Conservation (phyloP, 1,140 invertebrate species). For the Euura saliciscinereae region DNA sequence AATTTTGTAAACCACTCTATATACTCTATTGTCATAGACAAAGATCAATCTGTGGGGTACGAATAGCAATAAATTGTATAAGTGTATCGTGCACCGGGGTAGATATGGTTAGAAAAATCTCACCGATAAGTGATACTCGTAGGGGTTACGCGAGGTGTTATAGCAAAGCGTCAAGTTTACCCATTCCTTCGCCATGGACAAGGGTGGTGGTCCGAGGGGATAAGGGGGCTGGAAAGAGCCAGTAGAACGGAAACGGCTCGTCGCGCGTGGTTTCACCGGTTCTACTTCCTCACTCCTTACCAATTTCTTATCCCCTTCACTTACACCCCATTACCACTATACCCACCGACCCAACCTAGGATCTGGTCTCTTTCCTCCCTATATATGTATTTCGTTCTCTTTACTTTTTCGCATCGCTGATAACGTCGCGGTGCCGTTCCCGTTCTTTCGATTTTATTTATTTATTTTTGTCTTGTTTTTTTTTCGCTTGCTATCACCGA, state of each 20-base stretch:
- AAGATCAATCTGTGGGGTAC: too few species aligned
- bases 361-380: too few species aligned
- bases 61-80: too few species aligned
- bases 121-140: background rate
- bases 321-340: background rate
- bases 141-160: background rate
- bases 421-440: too few species aligned
- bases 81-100: background rate
- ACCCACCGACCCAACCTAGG: background rate
- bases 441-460: too few species aligned
- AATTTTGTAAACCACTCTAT: too few species aligned
- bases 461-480: too few species aligned
- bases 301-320: background rate
- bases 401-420: too few species aligned
- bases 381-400: too few species aligned
- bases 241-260: background rate
- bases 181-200: background rate
- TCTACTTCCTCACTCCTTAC: background rate
- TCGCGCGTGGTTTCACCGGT: background rate
- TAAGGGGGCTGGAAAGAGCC: background rate
- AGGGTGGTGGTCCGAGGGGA: too few species aligned
- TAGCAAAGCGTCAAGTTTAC: conserved; percentile 1
- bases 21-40: too few species aligned
- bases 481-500: too few species aligned
- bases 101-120: background rate